Conservation (phyloP, 2,113 vertebrate genomes). For the Anolis carolinensis region DNA sequence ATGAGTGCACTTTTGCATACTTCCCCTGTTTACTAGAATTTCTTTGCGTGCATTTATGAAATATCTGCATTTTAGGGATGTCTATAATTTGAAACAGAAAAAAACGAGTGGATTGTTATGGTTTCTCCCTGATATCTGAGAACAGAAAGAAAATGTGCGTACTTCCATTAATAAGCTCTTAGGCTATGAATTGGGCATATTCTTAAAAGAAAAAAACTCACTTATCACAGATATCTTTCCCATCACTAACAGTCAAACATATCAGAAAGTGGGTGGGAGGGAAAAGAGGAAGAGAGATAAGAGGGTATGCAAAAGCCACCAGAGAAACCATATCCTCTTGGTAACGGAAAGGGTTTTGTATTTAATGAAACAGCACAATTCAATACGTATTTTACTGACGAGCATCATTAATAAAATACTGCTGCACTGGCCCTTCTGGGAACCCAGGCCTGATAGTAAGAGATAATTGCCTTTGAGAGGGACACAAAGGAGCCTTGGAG, state of each 20-base stretch:
- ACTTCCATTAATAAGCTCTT: background rate
- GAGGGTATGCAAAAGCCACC: slow-evolving; percentile 22
- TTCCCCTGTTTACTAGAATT: background rate
- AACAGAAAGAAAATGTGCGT: background rate
- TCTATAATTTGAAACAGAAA: background rate
- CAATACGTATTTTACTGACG: slow-evolving; percentile 55
- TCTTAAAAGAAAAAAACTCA: background rate
- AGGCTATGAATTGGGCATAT: background rate
- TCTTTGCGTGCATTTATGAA: no score
- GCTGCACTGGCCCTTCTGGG: slow-evolving; percentile 49
- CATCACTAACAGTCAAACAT: background rate
- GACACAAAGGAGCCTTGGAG: slow-evolving; percentile 42
- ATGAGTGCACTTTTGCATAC: background rate
- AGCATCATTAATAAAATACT: slow-evolving; percentile 68
- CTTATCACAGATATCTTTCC: background rate
- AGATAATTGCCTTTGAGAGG: slow-evolving; percentile 65
- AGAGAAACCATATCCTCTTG: slow-evolving; percentile 23
- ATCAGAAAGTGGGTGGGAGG: slow-evolving; percentile 26
- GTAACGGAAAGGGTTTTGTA: slow-evolving; percentile 42
- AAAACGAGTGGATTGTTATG: background rate
- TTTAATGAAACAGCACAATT: slow-evolving; percentile 64
- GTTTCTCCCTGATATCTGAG: background rate
- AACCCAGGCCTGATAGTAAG: slow-evolving; percentile 54
- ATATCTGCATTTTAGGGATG: background rate
- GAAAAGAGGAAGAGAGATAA: background rate